Base-by-base conservation (phyloP, 2,797 vertebrate genomes). In the Echiichthys vipera region DNA sequence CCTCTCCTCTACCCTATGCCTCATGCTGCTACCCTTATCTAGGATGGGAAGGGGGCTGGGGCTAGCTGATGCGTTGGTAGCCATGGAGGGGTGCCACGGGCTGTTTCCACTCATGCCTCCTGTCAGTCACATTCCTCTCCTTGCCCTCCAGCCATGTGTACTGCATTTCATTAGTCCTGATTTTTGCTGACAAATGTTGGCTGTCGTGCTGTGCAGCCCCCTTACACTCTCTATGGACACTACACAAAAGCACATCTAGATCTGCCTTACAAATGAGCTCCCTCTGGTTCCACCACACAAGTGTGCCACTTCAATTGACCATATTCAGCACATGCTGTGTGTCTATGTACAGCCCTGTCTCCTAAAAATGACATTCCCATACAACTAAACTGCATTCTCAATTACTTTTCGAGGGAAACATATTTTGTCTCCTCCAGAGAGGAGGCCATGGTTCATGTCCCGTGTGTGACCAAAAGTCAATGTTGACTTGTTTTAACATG, bases 211-310 rank as follows among this genome's bases (percentile, higher is more conserved):
- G 83, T 75, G 87, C 84, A 55, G 69, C 73, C 83, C 82, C 78
- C 74, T 77, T 71, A 67, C 61, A 70, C 85, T 73, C 87, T 84
- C 87, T 53, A 68, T 70, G 90, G 88, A 89, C 84, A 70, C 43
- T 37, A 70, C 78, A 83, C 81, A 79, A 85, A 81, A 90, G 85
- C 74, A 36, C 25, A 22, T 37, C 59, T 54, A 82, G 71, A 93
- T 93, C 91, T 94, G 92, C 91, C 88, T 93, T 91, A 92, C 91
- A 94, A 93, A 94, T 93, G 88, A 94, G 89, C 69, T 74, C 78
- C 78, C 84, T 67, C 83, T 84, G 84, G 85, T 79, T 88, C 56
- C 65, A 56, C 63, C 71, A 51, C 71, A 65, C 49, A 66, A 74
- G 62, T 77, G 77, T 84, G 77, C 78, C 84, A 67, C 80, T 84